These are phyloP conservation scores for Hippopotamyrus pictus DNA, from an alignment of 2,797 vertebrate species.

Conservation along the genomic window DNA sequence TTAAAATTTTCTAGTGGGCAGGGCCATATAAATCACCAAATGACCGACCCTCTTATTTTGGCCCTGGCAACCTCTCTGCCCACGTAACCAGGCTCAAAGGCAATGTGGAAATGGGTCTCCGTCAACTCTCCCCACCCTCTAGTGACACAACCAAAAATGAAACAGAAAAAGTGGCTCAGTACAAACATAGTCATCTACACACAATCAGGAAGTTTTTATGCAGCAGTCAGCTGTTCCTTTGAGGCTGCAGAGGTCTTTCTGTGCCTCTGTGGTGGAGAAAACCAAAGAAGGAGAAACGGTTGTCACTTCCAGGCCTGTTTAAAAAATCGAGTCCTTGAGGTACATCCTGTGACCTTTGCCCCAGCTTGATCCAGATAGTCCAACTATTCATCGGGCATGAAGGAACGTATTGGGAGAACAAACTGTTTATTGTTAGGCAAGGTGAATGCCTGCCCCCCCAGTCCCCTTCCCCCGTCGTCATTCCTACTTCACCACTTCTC, in stretches of 20 bases:
- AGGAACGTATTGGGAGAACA: not conserved
- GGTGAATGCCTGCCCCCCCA: not conserved
- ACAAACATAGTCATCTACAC: not conserved
- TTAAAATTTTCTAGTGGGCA: no score
- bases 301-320: not conserved
- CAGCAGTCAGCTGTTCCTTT: conserved; percentile 5
- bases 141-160: conserved; percentile 8
- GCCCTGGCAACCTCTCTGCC: not conserved
- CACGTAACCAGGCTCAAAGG: not conserved
- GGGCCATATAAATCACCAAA: not conserved
- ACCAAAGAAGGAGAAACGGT: not conserved
- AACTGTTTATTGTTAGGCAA: not conserved
- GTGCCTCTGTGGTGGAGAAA: not conserved
- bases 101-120: not conserved
- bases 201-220: conserved; percentile 14
- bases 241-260: not conserved
- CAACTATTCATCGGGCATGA: not conserved
- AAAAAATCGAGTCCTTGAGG: not conserved
- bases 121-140: not conserved
- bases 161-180: not conserved
- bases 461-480: not conserved
- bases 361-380: not conserved
- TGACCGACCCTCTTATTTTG: not conserved
- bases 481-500: not conserved
- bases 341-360: conserved; percentile 15